Conservation (phyloP, 1,140 invertebrate genomes). For the Calosoma granatense region DNA sequence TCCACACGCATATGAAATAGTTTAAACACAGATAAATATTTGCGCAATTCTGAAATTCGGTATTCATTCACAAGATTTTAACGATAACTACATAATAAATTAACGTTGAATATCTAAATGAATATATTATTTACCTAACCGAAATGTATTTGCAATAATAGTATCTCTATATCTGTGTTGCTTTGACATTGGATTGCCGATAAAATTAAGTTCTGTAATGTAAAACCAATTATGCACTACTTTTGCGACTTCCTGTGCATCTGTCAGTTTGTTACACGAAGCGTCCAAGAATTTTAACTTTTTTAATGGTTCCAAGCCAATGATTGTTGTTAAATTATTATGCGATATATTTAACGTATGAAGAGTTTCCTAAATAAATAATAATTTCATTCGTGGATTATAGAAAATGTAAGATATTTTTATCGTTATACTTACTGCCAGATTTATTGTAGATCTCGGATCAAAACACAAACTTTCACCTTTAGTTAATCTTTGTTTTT, state of each 20-base stretch:
- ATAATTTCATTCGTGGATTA: slow-evolving; percentile 13
- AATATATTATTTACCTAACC: slow-evolving; percentile 43
- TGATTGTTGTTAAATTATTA: slow-evolving; percentile 38
- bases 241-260: slow-evolving; percentile 39
- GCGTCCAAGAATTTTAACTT: slow-evolving; percentile 37
- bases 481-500: slow-evolving; percentile 46
- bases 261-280: slow-evolving; percentile 37
- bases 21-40: no score
- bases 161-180: slow-evolving; percentile 51
- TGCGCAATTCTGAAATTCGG: no score
- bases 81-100: slow-evolving; percentile 8
- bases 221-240: slow-evolving; percentile 39
- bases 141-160: slow-evolving; percentile 46
- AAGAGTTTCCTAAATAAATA: slow-evolving; percentile 32
- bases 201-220: slow-evolving; percentile 43
- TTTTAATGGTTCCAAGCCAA: slow-evolving; percentile 32
- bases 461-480: slow-evolving; percentile 55
- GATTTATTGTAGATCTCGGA: slow-evolving; percentile 42
- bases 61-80: no score
- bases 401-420: slow-evolving; percentile 9
- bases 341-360: slow-evolving; percentile 40
- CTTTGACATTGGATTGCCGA: slow-evolving; percentile 48
- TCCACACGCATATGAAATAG: no score
- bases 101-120: slow-evolving; percentile 15
- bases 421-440: slow-evolving; percentile 42